phyloP scores from a whole-genome alignment of 2,113 vertebrate species.

The Plestiodon gilberti region DNA sequence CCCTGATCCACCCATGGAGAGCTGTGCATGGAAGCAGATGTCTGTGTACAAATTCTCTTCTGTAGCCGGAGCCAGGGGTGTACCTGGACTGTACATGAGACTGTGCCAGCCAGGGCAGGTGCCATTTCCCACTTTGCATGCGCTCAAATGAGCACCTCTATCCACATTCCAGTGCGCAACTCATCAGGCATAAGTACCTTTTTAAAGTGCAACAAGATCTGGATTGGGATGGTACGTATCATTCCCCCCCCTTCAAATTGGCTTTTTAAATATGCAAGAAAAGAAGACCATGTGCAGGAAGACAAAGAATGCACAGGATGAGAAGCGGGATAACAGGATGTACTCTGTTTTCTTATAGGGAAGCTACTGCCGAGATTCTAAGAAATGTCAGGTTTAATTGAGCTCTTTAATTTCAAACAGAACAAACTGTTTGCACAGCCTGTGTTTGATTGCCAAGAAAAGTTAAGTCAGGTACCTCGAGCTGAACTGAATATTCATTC shows the following conservation, averaged over 20 bases:
- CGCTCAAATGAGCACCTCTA: background rate
- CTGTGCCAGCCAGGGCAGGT: too few relatives aligned
- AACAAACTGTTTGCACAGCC: background rate
- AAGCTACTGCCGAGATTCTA: background rate
- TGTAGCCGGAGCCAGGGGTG: too few relatives aligned
- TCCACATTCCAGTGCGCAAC: background rate
- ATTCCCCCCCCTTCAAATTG: background rate
- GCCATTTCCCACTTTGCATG: background rate
- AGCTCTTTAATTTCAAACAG: background rate
- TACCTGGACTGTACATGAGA: too few relatives aligned
- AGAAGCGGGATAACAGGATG: background rate
- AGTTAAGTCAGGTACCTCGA: constrained; percentile 7
- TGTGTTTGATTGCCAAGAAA: constrained; percentile 20
- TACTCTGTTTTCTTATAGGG: background rate
- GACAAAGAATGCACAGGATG: background rate
- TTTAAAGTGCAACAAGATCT: background rate
- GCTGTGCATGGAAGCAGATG: too few relatives aligned
- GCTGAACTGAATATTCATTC: constrained; percentile 24
- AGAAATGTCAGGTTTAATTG: constrained; percentile 8
- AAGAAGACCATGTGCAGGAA: constrained; percentile 13
- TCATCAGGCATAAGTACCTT: background rate
- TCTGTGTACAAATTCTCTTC: too few relatives aligned
- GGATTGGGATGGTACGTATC: background rate
- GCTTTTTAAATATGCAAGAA: constrained; percentile 11
- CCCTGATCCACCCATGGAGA: too few relatives aligned